A percentile compares a stretch with the other conserved stretches of the same genome.
phyloP scores from a whole-genome alignment of 2,888 invertebrate genomes.

The Mimas tiliae region DNA sequence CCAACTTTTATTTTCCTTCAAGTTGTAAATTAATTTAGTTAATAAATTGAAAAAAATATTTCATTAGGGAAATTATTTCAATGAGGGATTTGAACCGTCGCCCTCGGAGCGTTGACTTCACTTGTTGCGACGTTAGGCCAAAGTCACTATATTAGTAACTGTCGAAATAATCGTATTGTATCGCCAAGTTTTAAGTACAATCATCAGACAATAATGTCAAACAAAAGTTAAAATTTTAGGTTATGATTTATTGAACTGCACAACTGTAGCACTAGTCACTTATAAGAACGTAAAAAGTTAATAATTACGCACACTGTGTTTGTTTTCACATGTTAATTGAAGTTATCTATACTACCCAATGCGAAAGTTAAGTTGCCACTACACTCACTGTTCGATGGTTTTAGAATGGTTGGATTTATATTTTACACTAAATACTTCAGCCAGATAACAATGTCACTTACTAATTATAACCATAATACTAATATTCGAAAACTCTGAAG shows the following conservation, averaged over 20 bases:
- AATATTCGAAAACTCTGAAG: not conserved
- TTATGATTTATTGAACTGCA: too few species aligned
- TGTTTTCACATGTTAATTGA: too few species aligned
- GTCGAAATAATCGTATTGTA: not conserved
- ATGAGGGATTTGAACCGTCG: constrained; percentile 1
- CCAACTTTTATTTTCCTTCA: too few species aligned
- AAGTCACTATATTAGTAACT: not conserved
- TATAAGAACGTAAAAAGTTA: not conserved
- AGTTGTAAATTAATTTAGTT: not conserved
- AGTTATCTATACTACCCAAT: not conserved
- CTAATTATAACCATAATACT: not conserved
- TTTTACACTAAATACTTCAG: not conserved
- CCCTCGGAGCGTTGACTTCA: not conserved
- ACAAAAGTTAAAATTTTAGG: too few species aligned
- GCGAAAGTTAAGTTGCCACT: not conserved
- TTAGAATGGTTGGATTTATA: not conserved
- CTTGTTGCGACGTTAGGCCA: not conserved
- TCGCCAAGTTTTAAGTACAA: not conserved
- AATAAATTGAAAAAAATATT: not conserved
- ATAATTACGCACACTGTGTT: too few species aligned
- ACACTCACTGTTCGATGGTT: not conserved
- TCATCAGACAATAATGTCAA: too few species aligned
- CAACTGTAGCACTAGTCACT: not conserved
- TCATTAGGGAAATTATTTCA: too few species aligned
- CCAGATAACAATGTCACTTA: not conserved